These are phyloP conservation scores for Cairina moschata DNA, from an alignment of 2,113 vertebrate species.

Conservation along the genomic window DNA sequence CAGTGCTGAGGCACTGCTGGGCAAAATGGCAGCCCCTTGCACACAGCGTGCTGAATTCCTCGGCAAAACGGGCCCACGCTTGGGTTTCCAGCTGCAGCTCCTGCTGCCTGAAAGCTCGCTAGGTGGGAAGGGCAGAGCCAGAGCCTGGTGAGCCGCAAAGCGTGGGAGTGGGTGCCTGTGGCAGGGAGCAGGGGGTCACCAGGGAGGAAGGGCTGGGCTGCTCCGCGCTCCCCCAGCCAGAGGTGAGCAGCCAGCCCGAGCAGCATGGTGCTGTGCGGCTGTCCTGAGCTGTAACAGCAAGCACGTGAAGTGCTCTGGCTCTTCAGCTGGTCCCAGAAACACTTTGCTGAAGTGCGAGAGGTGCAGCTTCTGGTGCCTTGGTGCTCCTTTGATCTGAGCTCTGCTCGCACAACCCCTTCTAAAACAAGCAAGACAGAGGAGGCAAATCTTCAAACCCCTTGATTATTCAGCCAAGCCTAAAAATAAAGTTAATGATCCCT, in stretches of 20 bases:
- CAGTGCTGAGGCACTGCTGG: not conserved
- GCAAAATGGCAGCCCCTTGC: not conserved
- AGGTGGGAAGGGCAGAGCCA: not conserved
- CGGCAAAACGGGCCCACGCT: not conserved
- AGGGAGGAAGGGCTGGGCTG: not conserved
- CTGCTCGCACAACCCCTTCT: not conserved
- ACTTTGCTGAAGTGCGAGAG: not conserved
- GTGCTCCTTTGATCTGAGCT: not conserved
- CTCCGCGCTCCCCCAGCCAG: not conserved
- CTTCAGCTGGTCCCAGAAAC: not conserved
- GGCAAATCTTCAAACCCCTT: constrained; percentile 1
- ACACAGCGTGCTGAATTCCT: not conserved
- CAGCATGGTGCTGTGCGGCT: not conserved
- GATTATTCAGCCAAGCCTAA: constrained; percentile 41
- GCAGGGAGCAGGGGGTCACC: too few relatives aligned
- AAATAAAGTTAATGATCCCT: constrained; percentile 63
- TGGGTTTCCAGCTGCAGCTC: not conserved
- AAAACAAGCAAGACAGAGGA: not conserved
- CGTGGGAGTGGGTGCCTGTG: rapidly evolving
- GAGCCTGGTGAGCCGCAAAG: rapidly evolving
- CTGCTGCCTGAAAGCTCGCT: not conserved
- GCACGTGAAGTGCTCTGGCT: not conserved
- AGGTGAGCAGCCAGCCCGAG: not conserved
- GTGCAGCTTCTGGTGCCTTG: not conserved
- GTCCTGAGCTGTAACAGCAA: not conserved